Evolutionary conservation across 2,888 invertebrate genomes (phyloP).

Genomic region (Scotopteryx bipunctaria): DNA sequence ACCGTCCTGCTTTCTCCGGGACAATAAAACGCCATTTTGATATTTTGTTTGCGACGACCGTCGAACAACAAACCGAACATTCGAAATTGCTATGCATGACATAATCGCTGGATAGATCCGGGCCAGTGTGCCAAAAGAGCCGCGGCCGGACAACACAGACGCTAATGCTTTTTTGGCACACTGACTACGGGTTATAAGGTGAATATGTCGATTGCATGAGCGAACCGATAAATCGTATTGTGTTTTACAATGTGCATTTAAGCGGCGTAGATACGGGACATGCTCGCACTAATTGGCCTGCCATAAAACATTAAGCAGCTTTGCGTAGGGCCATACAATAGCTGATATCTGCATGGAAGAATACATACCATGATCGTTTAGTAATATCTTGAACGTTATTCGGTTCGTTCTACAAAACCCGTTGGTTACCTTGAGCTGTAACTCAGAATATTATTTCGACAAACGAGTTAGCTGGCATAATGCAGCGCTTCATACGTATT

Average conservation of each 20-base stretch:
- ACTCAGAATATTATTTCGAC: slow-evolving; percentile 1
- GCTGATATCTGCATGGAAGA: slow-evolving; percentile 2
- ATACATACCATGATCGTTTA: slow-evolving; percentile 1
- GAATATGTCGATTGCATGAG: slow-evolving; percentile 63
- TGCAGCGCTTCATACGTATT: slow-evolving; percentile 3
- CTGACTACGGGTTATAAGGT: slow-evolving; percentile 77
- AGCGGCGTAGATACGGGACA: slow-evolving; percentile 24
- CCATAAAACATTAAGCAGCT: slow-evolving; percentile 21
- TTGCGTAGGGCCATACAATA: slow-evolving; percentile 14
- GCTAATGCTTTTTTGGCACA: slow-evolving; percentile 73
- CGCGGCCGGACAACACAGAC: slow-evolving; percentile 53
- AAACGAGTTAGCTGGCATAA: slow-evolving; percentile 12
- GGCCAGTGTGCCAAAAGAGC: slow-evolving; percentile 74
- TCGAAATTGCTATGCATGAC: slow-evolving; percentile 73
- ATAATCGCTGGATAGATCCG: slow-evolving; percentile 78
- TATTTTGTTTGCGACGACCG: slow-evolving; percentile 56
- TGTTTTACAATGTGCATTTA: slow-evolving; percentile 38
- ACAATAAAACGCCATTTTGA: slow-evolving; percentile 60
- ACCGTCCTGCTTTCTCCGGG: slow-evolving; percentile 48
- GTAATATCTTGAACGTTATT: background rate
- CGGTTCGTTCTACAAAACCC: background rate
- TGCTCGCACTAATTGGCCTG: slow-evolving; percentile 18
- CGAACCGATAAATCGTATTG: slow-evolving; percentile 48
- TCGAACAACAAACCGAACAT: slow-evolving; percentile 64
- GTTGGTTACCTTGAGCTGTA: background rate